Percentiles rank a stretch among this genome's conserved stretches.
These are phyloP conservation scores for Gopherus evgoodei DNA, from an alignment of 2,113 vertebrate species.

Conservation along the genomic window DNA sequence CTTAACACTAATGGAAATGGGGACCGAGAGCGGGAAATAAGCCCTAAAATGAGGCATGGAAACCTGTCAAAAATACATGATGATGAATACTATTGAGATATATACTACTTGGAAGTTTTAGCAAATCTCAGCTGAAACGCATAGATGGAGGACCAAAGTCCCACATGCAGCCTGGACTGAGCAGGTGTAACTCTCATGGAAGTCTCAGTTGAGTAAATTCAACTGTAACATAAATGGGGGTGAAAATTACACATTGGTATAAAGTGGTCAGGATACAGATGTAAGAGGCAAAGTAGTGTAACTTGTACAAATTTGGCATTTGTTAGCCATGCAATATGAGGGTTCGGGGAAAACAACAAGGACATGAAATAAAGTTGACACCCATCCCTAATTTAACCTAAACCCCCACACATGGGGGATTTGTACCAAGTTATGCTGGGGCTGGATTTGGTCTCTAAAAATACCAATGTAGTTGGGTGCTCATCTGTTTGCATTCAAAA, in stretches of 20 bases:
- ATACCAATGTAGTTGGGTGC: fast-evolving
- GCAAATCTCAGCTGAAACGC: neutral
- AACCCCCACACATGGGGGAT: neutral
- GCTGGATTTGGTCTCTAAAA: neutral
- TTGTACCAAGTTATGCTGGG: neutral
- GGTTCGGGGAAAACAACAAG: neutral
- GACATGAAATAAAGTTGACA: neutral
- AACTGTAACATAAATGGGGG: neutral
- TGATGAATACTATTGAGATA: too few species aligned
- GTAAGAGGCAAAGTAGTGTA: neutral
- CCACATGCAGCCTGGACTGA: fast-evolving
- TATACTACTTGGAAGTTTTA: neutral
- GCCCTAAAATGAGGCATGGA: too few species aligned
- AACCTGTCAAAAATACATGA: too few species aligned
- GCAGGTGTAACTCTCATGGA: neutral
- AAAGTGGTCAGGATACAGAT: neutral
- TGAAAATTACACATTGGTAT: neutral
- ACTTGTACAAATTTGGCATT: neutral
- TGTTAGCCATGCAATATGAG: neutral
- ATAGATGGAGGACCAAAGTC: fast-evolving
- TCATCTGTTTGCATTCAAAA: too few species aligned
- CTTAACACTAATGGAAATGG: too few species aligned
- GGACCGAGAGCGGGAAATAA: too few species aligned
- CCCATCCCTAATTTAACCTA: neutral
- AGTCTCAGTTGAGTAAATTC: neutral